Conservation (phyloP, 1,140 invertebrate genomes). For the Brachionus asplanchnoidis region DNA sequence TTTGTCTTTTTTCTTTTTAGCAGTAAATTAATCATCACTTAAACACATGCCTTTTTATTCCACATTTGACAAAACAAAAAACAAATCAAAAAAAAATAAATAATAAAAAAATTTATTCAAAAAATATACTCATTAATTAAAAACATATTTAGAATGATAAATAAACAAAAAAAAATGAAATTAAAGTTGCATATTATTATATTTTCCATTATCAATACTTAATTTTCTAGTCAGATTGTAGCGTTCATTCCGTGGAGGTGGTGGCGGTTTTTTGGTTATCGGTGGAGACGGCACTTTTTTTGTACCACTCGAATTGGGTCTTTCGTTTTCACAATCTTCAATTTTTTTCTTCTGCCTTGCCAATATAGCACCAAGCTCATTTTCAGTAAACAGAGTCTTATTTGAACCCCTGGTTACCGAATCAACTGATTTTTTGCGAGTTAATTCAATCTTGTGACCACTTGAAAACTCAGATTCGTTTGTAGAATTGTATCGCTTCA, state of each 20-base stretch:
- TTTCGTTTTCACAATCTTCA: slow-evolving; percentile 27
- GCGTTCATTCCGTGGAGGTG: slow-evolving; percentile 17
- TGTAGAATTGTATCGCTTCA: slow-evolving; percentile 13
- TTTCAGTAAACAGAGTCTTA: not conserved
- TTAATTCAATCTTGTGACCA: slow-evolving; percentile 3
- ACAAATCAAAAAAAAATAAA: not conserved
- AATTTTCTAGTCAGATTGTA: not conserved
- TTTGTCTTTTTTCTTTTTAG: too few relatives aligned
- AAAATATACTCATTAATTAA: not conserved
- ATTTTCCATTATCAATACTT: slow-evolving; percentile 19
- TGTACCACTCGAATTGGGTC: not conserved
- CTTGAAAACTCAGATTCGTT: not conserved
- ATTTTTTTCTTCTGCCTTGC: slow-evolving; percentile 41
- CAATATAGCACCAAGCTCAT: not conserved
- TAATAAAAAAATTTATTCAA: not conserved
- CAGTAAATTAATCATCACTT: too few relatives aligned
- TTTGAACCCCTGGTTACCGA: not conserved
- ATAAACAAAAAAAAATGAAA: not conserved
- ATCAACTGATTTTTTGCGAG: slow-evolving; percentile 23
- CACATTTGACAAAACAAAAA: not conserved
- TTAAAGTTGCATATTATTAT: not conserved
- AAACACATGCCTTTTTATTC: too few relatives aligned
- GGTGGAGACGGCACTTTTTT: not conserved
- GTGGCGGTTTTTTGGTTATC: slow-evolving; percentile 36
- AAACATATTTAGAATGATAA: not conserved